Percentiles rank a stretch among this genome's conserved stretches.
These are phyloP conservation scores for Oryzias celebensis DNA, from an alignment of 2,113 vertebrate genomes.

Conservation along the genomic window DNA sequence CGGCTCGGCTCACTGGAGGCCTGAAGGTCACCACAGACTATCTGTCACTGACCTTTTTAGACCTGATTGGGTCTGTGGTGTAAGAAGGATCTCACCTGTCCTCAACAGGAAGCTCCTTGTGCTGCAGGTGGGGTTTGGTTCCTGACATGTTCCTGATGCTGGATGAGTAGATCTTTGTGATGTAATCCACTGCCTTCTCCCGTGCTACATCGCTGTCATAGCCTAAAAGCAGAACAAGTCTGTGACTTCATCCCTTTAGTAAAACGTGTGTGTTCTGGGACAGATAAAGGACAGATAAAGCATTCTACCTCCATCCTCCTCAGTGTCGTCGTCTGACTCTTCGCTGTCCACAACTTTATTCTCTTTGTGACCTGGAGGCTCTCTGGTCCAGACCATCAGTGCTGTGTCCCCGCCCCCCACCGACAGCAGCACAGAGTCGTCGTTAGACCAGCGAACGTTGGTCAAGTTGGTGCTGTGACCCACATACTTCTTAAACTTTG, in stretches of 20 bases:
- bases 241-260: background rate
- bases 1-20: conserved; percentile 91
- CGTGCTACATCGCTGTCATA: conserved; percentile 96
- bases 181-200: conserved; percentile 90
- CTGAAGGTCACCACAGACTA: conserved; percentile 59
- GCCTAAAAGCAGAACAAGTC: conserved; percentile 70
- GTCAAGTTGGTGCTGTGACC: conserved; percentile 95
- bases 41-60: background rate
- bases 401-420: conserved; percentile 93
- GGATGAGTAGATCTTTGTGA: conserved; percentile 90
- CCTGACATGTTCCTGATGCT: conserved; percentile 94
- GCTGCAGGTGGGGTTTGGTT: conserved; percentile 91
- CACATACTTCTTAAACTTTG: conserved; percentile 93
- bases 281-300: background rate
- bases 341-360: conserved; percentile 93
- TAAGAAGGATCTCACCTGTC: conserved; percentile 81
- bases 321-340: conserved; percentile 90
- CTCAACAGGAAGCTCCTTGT: conserved; percentile 86
- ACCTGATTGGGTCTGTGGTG: background rate
- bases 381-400: conserved; percentile 96
- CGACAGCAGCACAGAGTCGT: conserved; percentile 88
- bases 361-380: conserved; percentile 86
- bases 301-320: conserved; percentile 92
- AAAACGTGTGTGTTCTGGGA: background rate
- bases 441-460: conserved; percentile 91